These are phyloP conservation scores for Ennomos fuscantarius DNA, from an alignment of 2,888 invertebrate species.

Conservation along the genomic window DNA sequence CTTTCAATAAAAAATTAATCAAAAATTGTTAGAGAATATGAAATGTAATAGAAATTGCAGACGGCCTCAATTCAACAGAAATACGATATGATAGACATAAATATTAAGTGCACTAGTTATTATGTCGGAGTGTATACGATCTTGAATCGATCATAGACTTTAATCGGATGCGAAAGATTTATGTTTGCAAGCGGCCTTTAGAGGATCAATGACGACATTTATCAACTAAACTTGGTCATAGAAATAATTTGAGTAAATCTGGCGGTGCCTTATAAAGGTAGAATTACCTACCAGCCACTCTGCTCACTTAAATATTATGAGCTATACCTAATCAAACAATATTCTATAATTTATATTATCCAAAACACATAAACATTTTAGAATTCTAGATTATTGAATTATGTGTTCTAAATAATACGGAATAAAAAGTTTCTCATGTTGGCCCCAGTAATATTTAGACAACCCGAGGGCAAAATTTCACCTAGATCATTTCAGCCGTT, in stretches of 20 bases:
- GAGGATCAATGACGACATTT: constrained; percentile 24
- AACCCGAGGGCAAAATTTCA: no score
- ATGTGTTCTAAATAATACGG: no score
- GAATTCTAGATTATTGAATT: no score
- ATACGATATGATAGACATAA: constrained; percentile 5
- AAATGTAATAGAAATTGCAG: constrained; percentile 13
- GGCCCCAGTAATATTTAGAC: no score
- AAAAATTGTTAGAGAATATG: constrained; percentile 33
- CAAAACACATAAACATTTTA: no score
- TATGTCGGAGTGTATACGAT: constrained; percentile 10
- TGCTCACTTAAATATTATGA: no score
- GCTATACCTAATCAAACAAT: no score
- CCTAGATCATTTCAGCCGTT: no score
- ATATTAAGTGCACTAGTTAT: constrained; percentile 8
- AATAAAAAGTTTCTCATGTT: no score
- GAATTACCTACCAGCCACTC: not conserved
- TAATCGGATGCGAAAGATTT: constrained; percentile 23
- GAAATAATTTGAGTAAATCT: constrained; percentile 22
- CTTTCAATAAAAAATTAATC: constrained; percentile 52
- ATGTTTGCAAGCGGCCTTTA: constrained; percentile 16
- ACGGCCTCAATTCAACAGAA: constrained; percentile 6
- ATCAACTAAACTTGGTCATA: constrained; percentile 17
- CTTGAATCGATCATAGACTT: constrained; percentile 23
- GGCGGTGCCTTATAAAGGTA: constrained; percentile 18
- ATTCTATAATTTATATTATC: no score